A percentile compares a stretch with the other conserved stretches of the same genome.
Conservation (phyloP, 2,113 vertebrate species). For the Pluvialis apricaria region DNA sequence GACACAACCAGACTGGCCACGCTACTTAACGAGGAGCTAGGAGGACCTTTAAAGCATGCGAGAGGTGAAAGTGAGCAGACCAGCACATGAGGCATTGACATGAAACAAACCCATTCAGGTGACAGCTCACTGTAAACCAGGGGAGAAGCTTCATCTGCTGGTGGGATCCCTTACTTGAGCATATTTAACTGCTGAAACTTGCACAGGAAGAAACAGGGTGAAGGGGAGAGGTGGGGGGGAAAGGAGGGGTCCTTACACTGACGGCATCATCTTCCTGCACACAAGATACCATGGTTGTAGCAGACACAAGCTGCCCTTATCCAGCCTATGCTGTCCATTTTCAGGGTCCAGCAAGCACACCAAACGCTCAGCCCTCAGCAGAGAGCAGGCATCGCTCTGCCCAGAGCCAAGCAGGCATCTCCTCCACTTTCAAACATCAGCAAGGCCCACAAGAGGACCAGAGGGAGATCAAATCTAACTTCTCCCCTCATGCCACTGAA, state of each 20-base stretch:
- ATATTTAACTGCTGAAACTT: not conserved
- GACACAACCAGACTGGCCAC: not conserved
- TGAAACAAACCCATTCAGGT: not conserved
- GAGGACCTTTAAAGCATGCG: not conserved
- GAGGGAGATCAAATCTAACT: not conserved
- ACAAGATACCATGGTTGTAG: not conserved
- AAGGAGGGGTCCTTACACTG: not conserved
- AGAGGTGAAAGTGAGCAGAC: not conserved
- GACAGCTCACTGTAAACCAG: not conserved
- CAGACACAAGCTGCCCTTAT: not conserved
- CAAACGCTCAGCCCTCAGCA: not conserved
- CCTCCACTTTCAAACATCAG: not conserved
- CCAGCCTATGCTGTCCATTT: not conserved
- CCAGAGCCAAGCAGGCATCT: not conserved
- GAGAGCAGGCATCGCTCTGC: not conserved
- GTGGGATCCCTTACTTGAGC: not conserved
- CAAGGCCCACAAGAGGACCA: not conserved
- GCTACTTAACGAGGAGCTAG: not conserved
- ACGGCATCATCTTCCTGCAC: not conserved
- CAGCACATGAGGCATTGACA: rapidly evolving
- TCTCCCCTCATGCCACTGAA: not conserved
- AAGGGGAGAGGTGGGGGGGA: not conserved
- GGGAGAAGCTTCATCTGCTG: not conserved
- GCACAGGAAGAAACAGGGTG: not conserved
- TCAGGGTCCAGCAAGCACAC: not conserved